Evolutionary conservation across 2,888 invertebrate species (phyloP), one percentile per base, ranked within the genome.

Genomic region (Tetheella fluctuosa): DNA sequence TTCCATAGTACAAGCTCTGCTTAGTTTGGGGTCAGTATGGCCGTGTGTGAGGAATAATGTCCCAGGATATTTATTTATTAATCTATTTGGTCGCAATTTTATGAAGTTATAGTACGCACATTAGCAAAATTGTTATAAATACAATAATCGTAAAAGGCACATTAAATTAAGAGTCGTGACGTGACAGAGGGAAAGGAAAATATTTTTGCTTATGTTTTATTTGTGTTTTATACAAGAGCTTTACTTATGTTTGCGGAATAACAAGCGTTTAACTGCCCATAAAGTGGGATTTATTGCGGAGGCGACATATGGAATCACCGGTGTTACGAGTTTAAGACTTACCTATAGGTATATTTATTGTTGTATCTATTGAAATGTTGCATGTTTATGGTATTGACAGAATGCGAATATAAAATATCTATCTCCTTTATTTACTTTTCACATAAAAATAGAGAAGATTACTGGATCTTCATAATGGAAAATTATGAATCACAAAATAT

Each of bases 191-290:
- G 64, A 73, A 15, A 34, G 62, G 52, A 56, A 34, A 54, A 73
- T 65, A 76, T 74, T 75, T 68, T 69, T 72, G 73, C 73, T 71
- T 74, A 77, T 74, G 71, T 80, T 83, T 80, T 81, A 81, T 84
- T 79, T 77, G 75, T 77, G 71, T 77, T 78, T 81, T 79, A 77
- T 72, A 68, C 68, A 66, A 75, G 76, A 74, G 74, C 74, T 76
- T 80, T 82, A 80, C 79, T 81, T 85, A 82, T 84, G 83, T 84
- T 80, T 81, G 79, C 72, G 79, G 80, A 81, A 83, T 85, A 86
- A 87, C 87, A 87, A 83, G 77, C 87, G 79, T 86, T 89, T 88
- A 88, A 89, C 86, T 85, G 86, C 83, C 86, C 85, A 85, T 89
- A 88, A 89, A 89, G 75, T 68, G 65, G 77, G 77, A 89, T 89